phyloP scores from a whole-genome alignment of 2,797 vertebrate genomes.

The Siniperca obscura region DNA sequence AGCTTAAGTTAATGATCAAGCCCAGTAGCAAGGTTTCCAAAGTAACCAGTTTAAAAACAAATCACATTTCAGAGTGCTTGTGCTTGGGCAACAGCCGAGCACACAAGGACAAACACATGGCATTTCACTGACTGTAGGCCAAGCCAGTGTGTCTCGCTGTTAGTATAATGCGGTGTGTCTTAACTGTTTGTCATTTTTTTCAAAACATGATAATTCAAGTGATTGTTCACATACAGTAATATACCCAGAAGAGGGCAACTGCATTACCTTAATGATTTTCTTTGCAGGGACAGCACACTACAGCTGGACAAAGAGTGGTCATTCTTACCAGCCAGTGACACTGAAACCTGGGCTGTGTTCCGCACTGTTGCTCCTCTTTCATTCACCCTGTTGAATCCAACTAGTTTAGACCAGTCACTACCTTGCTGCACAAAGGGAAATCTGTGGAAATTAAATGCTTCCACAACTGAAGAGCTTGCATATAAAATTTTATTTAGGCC shows the following conservation, averaged over 20 bases:
- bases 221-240: background rate
- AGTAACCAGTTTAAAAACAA: conserved; percentile 72
- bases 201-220: background rate
- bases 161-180: background rate
- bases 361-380: conserved; percentile 73
- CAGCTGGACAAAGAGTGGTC: conserved; percentile 59
- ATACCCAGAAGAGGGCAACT: background rate
- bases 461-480: background rate
- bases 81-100: conserved; percentile 50
- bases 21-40: conserved; percentile 70
- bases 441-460: conserved; percentile 18
- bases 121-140: conserved; percentile 29
- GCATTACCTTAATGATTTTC: conserved; percentile 24
- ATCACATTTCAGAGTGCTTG: conserved; percentile 44
- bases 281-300: conserved; percentile 19
- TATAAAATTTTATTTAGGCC: background rate
- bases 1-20: conserved; percentile 82
- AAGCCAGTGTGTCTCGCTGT: conserved; percentile 1
- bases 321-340: conserved; percentile 63
- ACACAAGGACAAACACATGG: conserved; percentile 24
- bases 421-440: conserved; percentile 49
- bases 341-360: conserved; percentile 73
- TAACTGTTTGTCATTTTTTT: background rate
- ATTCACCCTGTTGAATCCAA: conserved; percentile 54
- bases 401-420: conserved; percentile 48